Evolutionary conservation across 30 jellyfish, hydroid and myxozoan species (phyloP).

Genomic region (Catostylus mosaicus): DNA sequence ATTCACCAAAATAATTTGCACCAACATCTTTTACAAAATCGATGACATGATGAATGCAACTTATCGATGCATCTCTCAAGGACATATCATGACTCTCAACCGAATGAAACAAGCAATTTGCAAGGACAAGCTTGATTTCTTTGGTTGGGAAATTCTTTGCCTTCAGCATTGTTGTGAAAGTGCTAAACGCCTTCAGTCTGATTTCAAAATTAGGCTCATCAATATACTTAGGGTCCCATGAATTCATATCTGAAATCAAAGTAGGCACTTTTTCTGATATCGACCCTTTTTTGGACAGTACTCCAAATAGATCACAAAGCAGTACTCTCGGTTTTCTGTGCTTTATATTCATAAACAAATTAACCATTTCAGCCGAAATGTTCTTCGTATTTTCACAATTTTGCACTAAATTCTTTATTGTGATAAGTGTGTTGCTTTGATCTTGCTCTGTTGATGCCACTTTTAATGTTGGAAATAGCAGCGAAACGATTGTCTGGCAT

Average conservation of each 20-base stretch:
- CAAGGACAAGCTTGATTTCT: conserved; percentile 64
- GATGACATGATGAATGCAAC: conserved; percentile 59
- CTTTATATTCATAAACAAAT: conserved; percentile 50
- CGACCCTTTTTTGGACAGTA: conserved; percentile 6
- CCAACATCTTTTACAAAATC: conserved; percentile 33
- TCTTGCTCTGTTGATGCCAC: conserved; percentile 36
- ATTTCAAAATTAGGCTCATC: conserved; percentile 91
- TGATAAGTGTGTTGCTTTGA: conserved; percentile 53
- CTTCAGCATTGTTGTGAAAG: conserved; percentile 38
- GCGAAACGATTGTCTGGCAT: conserved; percentile 62
- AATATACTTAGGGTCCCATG: conserved; percentile 84
- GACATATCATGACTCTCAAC: conserved; percentile 77
- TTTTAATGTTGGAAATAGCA: conserved; percentile 75
- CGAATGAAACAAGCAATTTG: conserved; percentile 61
- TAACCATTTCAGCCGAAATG: conserved; percentile 29
- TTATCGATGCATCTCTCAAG: conserved; percentile 82
- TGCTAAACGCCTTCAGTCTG: conserved; percentile 76
- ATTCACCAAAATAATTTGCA: conserved; percentile 12
- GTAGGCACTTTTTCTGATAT: neutral
- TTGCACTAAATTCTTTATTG: conserved; percentile 58
- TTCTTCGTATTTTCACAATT: conserved; percentile 15
- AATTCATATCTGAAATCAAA: conserved; percentile 59
- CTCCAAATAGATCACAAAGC: conserved; percentile 69
- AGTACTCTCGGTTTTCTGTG: conserved; percentile 50
- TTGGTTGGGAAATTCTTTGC: conserved; percentile 9